Percentiles rank a stretch among this genome's conserved stretches.
Evolutionary conservation across 2,113 vertebrate genomes (phyloP).

Genomic region (Scalopus aquaticus): DNA sequence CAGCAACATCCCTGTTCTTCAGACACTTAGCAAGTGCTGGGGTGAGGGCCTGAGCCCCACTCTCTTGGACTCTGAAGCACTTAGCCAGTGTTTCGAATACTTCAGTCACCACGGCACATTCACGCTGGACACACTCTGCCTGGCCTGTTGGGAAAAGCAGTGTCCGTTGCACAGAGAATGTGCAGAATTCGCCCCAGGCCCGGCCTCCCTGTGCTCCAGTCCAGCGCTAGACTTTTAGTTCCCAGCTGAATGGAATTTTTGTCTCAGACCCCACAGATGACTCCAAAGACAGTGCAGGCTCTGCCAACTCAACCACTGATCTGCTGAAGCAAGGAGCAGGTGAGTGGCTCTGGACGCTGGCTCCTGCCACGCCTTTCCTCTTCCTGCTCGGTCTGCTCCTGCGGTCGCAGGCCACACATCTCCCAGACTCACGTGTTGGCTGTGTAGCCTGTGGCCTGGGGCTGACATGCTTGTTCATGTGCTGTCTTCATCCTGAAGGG

Average conservation of each 20-base stretch:
- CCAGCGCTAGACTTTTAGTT: conserved; percentile 55
- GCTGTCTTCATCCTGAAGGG: not conserved
- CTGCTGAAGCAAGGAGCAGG: conserved; percentile 98
- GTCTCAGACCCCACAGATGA: conserved; percentile 94
- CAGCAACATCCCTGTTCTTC: not conserved
- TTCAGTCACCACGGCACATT: not conserved
- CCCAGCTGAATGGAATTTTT: conserved; percentile 60
- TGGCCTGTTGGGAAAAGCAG: not conserved
- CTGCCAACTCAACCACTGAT: conserved; percentile 89
- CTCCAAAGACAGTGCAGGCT: conserved; percentile 84
- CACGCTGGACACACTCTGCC: not conserved
- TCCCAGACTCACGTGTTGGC: not conserved
- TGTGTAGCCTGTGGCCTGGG: not conserved
- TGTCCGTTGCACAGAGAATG: not conserved
- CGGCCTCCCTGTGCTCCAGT: not conserved
- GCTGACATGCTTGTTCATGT: not conserved
- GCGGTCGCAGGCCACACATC: not conserved
- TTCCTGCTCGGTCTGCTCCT: not conserved
- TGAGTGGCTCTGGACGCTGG: conserved; percentile 74
- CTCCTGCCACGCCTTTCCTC: not conserved
- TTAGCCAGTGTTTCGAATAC: not conserved
- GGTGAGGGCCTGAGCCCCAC: not conserved
- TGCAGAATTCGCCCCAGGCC: not conserved
- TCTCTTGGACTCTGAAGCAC: not conserved
- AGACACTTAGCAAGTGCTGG: not conserved